phyloP scores from a whole-genome alignment of 2,797 vertebrate species.

The Ataeniobius toweri region DNA sequence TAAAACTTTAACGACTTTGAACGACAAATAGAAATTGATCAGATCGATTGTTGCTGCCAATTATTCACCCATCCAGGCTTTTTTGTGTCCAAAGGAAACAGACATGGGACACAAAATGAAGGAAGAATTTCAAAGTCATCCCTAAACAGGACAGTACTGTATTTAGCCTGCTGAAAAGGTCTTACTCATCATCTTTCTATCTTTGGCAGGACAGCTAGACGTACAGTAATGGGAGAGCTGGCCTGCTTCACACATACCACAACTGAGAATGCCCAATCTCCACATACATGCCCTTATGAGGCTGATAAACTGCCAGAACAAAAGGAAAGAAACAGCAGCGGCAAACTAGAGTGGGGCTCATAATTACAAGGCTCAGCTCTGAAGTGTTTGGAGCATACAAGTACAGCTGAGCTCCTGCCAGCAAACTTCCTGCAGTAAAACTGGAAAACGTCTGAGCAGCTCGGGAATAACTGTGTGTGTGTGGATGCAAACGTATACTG shows the following conservation, averaged over 20 bases:
- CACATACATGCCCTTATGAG: slow-evolving; percentile 26
- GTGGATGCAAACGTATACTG: slow-evolving; percentile 26
- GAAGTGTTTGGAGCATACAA: slow-evolving; percentile 54
- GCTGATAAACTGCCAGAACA: slow-evolving; percentile 31
- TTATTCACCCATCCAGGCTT: not conserved
- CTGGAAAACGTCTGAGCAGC: slow-evolving; percentile 53
- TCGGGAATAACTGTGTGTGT: slow-evolving; percentile 36
- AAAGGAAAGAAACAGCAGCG: slow-evolving; percentile 41
- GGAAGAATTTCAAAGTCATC: not conserved
- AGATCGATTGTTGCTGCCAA: not conserved
- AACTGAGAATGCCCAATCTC: slow-evolving; percentile 12
- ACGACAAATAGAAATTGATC: not conserved
- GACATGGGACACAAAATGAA: not conserved
- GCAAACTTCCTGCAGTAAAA: slow-evolving; percentile 77
- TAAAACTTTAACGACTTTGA: not conserved
- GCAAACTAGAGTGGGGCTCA: slow-evolving; percentile 41
- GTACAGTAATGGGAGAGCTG: slow-evolving; percentile 3
- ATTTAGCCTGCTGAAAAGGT: slow-evolving; percentile 38
- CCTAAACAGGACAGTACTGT: slow-evolving; percentile 6
- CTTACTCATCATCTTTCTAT: slow-evolving; percentile 46
- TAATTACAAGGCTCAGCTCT: slow-evolving; percentile 66
- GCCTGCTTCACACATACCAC: slow-evolving; percentile 14
- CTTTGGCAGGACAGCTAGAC: slow-evolving; percentile 41
- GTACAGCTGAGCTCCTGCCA: slow-evolving; percentile 39
- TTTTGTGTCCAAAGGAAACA: not conserved